phyloP scores from a whole-genome alignment of 1,140 invertebrate species.

The Mamestra configurata region DNA sequence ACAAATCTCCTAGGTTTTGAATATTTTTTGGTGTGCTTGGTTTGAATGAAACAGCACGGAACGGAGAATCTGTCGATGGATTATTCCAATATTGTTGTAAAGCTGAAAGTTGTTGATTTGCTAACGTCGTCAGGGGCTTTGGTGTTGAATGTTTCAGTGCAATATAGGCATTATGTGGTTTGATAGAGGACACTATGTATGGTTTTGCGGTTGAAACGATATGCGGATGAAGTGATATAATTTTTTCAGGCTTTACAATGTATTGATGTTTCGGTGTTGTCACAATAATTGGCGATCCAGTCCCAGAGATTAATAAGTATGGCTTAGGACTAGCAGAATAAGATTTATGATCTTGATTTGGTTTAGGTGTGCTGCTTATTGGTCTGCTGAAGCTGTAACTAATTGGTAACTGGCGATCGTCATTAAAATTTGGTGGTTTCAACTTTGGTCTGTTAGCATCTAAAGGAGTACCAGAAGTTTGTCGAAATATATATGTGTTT shows the following conservation, averaged over 20 bases:
- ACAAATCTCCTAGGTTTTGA: constrained; percentile 64
- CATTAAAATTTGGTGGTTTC: constrained; percentile 80
- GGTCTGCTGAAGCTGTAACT: constrained; percentile 74
- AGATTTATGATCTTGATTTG: constrained; percentile 57
- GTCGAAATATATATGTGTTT: constrained; percentile 57
- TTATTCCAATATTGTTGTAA: constrained; percentile 79
- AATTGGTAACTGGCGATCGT: constrained; percentile 77
- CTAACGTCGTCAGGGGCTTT: constrained; percentile 73
- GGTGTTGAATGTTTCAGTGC: constrained; percentile 69
- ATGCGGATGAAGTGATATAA: constrained; percentile 60
- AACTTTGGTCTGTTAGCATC: constrained; percentile 70
- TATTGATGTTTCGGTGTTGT: constrained; percentile 71
- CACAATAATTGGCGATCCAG: constrained; percentile 61
- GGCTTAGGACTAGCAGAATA: constrained; percentile 68
- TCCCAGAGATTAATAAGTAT: constrained; percentile 64
- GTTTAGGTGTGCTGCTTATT: constrained; percentile 56
- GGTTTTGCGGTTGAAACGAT: constrained; percentile 66
- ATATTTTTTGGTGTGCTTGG: constrained; percentile 63
- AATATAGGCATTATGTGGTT: constrained; percentile 65
- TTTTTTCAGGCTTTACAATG: constrained; percentile 64
- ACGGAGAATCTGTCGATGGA: constrained; percentile 62
- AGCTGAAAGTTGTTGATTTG: constrained; percentile 74
- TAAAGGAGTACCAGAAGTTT: constrained; percentile 59
- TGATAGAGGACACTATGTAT: constrained; percentile 67
- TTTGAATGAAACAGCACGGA: constrained; percentile 64